These are phyloP conservation scores for Branchipolynoe longqiensis DNA, from an alignment of 2,888 invertebrate genomes.

Conservation along the genomic window DNA sequence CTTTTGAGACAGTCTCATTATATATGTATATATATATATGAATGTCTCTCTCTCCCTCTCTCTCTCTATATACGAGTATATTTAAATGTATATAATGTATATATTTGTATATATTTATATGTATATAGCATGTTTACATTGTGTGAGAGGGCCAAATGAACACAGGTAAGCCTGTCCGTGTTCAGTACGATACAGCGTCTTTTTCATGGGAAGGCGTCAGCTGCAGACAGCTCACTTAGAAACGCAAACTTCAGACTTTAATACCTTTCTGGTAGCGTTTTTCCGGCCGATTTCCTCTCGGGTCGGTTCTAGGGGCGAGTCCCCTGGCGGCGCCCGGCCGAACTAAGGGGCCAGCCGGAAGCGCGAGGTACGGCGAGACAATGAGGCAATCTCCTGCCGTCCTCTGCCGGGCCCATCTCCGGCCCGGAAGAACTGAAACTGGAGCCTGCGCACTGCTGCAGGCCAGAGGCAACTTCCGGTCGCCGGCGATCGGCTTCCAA, in stretches of 20 bases:
- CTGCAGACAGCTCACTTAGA: constrained; percentile 18
- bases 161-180: too few species aligned
- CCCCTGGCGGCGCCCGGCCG: neutral
- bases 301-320: neutral
- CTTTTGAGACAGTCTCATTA: too few species aligned
- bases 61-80: too few species aligned
- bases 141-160: too few species aligned
- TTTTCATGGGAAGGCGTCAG: too few species aligned
- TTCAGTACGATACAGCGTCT: too few species aligned
- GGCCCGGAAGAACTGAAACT: constrained; percentile 17
- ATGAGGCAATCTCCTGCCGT: constrained; percentile 28
- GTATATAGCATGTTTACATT: too few species aligned
- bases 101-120: too few species aligned
- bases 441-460: constrained; percentile 2
- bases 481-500: neutral
- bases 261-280: constrained; percentile 43
- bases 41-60: too few species aligned
- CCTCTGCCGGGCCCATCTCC: constrained; percentile 3
- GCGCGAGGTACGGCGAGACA: neutral
- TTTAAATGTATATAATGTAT: too few species aligned
- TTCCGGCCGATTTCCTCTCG: constrained; percentile 39
- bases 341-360: constrained; percentile 11
- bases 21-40: too few species aligned
- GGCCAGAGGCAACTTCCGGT: constrained; percentile 28
- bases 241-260: constrained; percentile 19